Conservation (phyloP, 2,888 invertebrate genomes). For the Cataglyphis altisquamis region DNA sequence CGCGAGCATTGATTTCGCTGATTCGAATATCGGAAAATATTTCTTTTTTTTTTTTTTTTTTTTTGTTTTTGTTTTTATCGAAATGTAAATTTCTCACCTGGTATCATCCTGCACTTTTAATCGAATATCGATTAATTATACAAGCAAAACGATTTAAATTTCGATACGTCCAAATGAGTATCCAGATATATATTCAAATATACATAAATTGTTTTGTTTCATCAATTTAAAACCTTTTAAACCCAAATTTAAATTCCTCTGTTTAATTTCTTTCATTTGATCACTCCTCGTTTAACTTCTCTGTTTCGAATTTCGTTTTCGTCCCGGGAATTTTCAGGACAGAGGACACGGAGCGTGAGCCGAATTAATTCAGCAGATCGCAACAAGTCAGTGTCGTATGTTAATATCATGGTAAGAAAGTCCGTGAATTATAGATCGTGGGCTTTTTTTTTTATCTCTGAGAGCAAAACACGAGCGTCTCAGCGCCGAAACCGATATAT, state of each 20-base stretch:
- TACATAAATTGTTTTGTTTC: slow-evolving; percentile 2
- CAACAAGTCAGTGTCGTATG: slow-evolving; percentile 74
- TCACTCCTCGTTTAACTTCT: neutral
- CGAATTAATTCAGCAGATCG: slow-evolving; percentile 66
- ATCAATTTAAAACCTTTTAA: neutral
- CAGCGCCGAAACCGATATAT: slow-evolving; percentile 40
- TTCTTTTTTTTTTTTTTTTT: neutral
- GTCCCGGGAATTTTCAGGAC: neutral
- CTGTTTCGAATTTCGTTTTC: neutral
- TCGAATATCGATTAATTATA: slow-evolving; percentile 17
- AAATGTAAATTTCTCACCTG: neutral
- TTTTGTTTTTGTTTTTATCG: neutral
- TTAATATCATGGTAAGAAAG: slow-evolving; percentile 70
- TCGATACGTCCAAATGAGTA: neutral
- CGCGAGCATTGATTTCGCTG: neutral
- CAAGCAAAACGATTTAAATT: neutral
- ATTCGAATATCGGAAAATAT: neutral
- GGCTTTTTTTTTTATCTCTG: slow-evolving; percentile 51
- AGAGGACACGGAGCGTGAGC: neutral
- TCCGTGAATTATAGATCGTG: slow-evolving; percentile 77
- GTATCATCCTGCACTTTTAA: slow-evolving; percentile 17
- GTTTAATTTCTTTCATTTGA: neutral
- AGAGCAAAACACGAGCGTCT: slow-evolving; percentile 38
- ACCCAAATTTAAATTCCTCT: slow-evolving; percentile 10
- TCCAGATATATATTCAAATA: neutral